These are phyloP conservation scores for Lemur catta DNA, from an alignment of 2,797 vertebrate genomes.

Conservation along the genomic window DNA sequence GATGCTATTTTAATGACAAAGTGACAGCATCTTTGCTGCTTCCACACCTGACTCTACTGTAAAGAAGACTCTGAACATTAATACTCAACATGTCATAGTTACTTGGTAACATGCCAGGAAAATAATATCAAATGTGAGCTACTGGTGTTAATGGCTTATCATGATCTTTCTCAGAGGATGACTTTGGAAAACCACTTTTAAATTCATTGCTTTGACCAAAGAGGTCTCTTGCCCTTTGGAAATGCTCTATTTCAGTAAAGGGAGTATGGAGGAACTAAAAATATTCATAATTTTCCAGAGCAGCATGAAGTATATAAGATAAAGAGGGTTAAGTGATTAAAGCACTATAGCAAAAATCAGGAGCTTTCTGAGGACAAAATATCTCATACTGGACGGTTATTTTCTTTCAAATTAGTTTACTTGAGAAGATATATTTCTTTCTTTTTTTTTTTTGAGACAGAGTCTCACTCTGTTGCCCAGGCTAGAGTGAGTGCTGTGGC, in stretches of 20 bases:
- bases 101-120: not conserved
- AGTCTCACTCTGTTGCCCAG: too few species aligned
- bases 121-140: not conserved
- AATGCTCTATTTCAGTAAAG: not conserved
- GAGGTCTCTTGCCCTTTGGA: not conserved
- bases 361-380: not conserved
- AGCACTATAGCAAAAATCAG: not conserved
- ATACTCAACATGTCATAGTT: not conserved
- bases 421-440: not conserved
- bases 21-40: slow-evolving; percentile 11
- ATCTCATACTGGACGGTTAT: not conserved
- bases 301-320: not conserved
- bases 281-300: not conserved
- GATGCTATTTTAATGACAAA: not conserved
- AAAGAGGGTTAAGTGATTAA: not conserved
- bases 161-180: not conserved
- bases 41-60: slow-evolving; percentile 19
- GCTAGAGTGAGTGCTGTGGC: too few species aligned
- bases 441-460: too few species aligned
- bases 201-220: not conserved
- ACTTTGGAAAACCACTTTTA: not conserved
- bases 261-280: not conserved
- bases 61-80: not conserved
- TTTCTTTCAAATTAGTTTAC: not conserved
- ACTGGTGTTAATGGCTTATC: not conserved